Base-by-base conservation (phyloP, 2,888 invertebrate genomes). In the Hemaris fuciformis region DNA sequence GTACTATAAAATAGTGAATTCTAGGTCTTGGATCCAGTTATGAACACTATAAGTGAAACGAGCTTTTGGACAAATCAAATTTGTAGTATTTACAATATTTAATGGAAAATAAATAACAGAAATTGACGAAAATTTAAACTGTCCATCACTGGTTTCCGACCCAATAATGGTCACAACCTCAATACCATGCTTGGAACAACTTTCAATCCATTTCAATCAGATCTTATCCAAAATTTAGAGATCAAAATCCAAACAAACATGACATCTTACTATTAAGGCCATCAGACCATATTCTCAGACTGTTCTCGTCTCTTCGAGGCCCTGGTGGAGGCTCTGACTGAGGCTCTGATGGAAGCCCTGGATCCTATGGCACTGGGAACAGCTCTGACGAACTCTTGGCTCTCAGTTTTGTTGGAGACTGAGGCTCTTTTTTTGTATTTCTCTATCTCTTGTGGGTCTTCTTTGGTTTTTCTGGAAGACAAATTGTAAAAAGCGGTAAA, bases 291-390 rank as follows among this genome's bases (percentile, higher is more conserved):
- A 31, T 79, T 74, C 1, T 80, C 76, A 60, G 70, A 73, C 10
- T 71, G 58, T 5, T 76, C 72, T 8, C 70, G 64, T 63, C 69
- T 65, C 31, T 70, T 66, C 0, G 64, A 59, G 2, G 72, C 71
- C 0, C 87, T 84, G n/a, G 79, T 68, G 0, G 85, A 84, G 1
- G 79, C 79, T 58, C 85, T 71, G 1, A 81, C 71, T 0, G 90
- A 90, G 0, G 89, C 82, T 27, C 92, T 76, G 10, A 92, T 80
- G 0, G 92, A 92, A 0, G 91, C 91, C 18, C 93, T 81, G 1
- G 89, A 89, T 0, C 89, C 83, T 27, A 88, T 79, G 3, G 83
- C 81, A 25, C 81, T 76, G 10, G 89, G 87, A 10, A 85, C 58
- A 0, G 87, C 79, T 62, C 91, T 76, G 42, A 87, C 67, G 75